These are phyloP conservation scores for Callorhinus ursinus DNA, from an alignment of 2,113 vertebrate genomes.

Conservation along the genomic window DNA sequence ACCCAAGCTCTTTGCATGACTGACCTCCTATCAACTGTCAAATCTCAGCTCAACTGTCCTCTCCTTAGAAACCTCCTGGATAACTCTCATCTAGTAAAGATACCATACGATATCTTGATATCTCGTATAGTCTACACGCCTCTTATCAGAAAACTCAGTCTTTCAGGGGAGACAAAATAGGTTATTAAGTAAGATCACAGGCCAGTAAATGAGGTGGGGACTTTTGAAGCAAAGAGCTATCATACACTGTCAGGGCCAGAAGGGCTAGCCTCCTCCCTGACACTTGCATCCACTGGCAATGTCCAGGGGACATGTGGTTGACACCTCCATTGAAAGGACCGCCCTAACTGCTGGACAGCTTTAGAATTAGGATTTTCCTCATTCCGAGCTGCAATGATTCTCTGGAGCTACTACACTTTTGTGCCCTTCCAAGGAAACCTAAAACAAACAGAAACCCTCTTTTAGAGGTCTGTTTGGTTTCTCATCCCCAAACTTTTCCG, in stretches of 20 bases:
- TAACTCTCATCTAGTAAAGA: not conserved
- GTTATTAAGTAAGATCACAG: not conserved
- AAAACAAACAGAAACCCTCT: not conserved
- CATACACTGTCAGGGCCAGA: not conserved
- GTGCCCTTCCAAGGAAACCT: not conserved
- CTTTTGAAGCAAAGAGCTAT: not conserved
- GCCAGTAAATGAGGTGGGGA: not conserved
- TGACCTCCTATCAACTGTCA: not conserved
- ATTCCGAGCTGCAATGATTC: not conserved
- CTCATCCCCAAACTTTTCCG: not conserved
- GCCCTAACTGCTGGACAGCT: not conserved
- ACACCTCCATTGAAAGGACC: not conserved
- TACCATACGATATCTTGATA: not conserved
- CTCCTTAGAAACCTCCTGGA: not conserved
- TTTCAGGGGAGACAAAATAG: slow-evolving; percentile 11
- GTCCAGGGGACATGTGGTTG: not conserved
- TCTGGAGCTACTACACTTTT: not conserved
- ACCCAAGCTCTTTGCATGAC: not conserved
- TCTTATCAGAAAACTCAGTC: not conserved
- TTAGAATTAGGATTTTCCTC: not conserved
- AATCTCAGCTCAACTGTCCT: not conserved
- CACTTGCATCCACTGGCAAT: not conserved
- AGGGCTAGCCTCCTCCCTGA: not conserved
- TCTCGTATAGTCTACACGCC: not conserved
- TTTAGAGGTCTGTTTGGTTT: slow-evolving; percentile 10